phyloP scores from a whole-genome alignment of 2,113 vertebrate species.

The Macheiramphus alcinus region DNA sequence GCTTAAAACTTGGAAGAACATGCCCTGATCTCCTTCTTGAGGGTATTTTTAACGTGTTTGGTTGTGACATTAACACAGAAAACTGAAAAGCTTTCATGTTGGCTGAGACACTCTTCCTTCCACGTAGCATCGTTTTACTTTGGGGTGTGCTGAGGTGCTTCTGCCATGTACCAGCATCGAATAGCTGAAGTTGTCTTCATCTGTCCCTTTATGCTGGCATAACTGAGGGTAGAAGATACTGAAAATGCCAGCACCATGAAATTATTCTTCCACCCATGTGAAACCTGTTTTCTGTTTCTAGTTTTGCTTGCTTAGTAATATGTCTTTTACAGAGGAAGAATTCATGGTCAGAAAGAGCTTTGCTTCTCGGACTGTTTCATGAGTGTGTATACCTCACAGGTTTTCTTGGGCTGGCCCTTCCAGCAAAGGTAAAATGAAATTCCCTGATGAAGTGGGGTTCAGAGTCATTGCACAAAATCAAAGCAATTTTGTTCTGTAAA shows the following conservation, averaged over 20 bases:
- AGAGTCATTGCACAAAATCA: not conserved
- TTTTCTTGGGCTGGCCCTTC: not conserved
- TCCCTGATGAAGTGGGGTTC: not conserved
- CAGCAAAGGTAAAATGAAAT: not conserved
- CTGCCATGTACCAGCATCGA: not conserved
- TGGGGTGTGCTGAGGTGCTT: not conserved
- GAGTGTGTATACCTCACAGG: not conserved
- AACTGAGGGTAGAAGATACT: not conserved
- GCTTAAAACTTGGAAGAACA: not conserved
- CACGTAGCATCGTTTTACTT: rapidly evolving
- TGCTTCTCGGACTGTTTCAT: not conserved
- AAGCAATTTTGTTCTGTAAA: not conserved
- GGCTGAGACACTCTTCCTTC: not conserved
- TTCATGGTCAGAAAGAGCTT: not conserved
- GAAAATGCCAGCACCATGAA: not conserved
- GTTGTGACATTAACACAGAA: not conserved
- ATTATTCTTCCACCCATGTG: not conserved
- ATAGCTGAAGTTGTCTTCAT: not conserved
- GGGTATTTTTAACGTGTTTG: not conserved
- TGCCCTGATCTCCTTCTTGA: not conserved
- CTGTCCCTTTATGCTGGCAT: not conserved
- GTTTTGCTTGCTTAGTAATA: not conserved
- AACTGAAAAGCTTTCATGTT: not conserved
- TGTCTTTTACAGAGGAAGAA: not conserved
- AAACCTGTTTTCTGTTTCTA: not conserved